phyloP scores from a whole-genome alignment of 2,113 vertebrate genomes.

The Paradisaea rubra region DNA sequence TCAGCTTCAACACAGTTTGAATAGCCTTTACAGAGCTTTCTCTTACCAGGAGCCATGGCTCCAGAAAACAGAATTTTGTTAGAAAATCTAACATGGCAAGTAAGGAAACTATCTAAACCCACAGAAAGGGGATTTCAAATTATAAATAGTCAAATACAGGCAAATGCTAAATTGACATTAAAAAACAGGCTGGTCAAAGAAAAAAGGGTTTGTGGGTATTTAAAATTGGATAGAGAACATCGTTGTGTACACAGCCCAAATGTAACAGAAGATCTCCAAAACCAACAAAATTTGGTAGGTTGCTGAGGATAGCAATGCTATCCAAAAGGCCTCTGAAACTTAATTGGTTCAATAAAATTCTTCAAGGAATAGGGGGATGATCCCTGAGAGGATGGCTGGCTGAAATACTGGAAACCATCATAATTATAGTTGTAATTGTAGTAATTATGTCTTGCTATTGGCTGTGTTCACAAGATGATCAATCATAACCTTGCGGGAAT shows the following conservation, averaged over 20 bases:
- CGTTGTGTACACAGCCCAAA: neutral
- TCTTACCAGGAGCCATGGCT: neutral
- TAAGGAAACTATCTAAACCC: neutral
- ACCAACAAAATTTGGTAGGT: neutral
- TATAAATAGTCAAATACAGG: neutral
- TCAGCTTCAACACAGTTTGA: neutral
- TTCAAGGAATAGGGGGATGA: neutral
- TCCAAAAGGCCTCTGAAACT: too few species aligned
- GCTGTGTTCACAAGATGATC: neutral
- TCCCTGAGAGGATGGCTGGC: neutral
- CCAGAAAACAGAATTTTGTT: neutral
- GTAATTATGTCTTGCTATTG: neutral
- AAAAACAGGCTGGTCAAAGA: neutral
- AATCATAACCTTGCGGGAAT: neutral
- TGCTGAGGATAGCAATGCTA: neutral
- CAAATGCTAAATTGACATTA: neutral
- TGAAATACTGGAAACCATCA: neutral
- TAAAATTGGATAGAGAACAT: neutral
- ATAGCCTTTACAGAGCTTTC: neutral
- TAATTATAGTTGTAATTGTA: neutral
- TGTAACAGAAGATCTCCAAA: neutral
- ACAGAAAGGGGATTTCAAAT: neutral
- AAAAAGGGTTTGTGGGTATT: neutral
- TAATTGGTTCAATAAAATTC: neutral
- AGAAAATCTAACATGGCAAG: neutral